Evolutionary conservation across 2,888 invertebrate species (phyloP), one percentile per base, ranked within the genome.

Genomic region (Parelbella ahira): DNA sequence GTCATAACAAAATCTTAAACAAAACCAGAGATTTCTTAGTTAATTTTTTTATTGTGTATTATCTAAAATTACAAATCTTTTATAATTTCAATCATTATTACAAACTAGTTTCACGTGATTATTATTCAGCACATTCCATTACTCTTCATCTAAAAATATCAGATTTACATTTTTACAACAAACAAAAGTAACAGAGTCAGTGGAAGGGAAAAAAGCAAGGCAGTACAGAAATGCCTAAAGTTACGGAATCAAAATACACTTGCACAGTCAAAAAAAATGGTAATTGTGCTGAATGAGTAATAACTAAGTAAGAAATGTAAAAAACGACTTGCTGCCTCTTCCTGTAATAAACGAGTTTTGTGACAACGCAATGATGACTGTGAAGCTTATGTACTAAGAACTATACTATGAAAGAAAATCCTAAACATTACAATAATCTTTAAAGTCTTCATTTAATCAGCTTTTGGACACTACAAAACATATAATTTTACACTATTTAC

Each of bases 11-110:
- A 1, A 23, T 3, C 4, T 15, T 2, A 8, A 23, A n/a, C 9
- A 23, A 23, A 23, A 23, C 15, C 15, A 20, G 6, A 3, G 5
- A 10, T 15, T 30, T 10, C 23, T 23, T 30, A 34, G 15, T 42
- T 28, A 28, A 5, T 23, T 23, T 34, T 34, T 43, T 43, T 29
- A 37, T 43, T 43, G 34, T 43, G 42, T 65, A 83, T 82, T 80
- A 74, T 79, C 83, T 86, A 84, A 86, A 82, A 79, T 86, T 87
- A 86, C 84, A 84, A 86, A 87, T 80, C 75, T 81, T 80, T 76
- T 60, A 77, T 80, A 77, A 68, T 75, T 77, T 80, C 72, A 68
- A 70, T 72, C 62, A 69, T 76, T 75, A 73, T 66, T 66, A 74
- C 63, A 76, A 79, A 80, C 64, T 65, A 60, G 39, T 69, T 64